These are phyloP conservation scores for Burhinus bistriatus DNA, from an alignment of 2,113 vertebrate genomes.

Conservation along the genomic window DNA sequence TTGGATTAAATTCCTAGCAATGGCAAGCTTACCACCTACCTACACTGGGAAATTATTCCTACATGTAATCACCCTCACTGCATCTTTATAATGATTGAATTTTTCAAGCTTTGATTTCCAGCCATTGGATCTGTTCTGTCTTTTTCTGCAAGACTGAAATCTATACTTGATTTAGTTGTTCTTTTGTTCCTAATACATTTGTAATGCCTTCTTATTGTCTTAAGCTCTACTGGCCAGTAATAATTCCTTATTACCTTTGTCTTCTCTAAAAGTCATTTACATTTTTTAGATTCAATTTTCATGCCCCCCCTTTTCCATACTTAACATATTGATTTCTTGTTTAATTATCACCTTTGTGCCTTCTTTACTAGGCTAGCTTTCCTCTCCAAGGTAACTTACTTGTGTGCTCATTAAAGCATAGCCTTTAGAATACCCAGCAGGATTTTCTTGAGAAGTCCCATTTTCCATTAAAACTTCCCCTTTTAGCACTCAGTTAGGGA, in stretches of 20 bases:
- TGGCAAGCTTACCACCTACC: slow-evolving; percentile 39
- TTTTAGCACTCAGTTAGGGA: slow-evolving; percentile 13
- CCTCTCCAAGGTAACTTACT: slow-evolving; percentile 47
- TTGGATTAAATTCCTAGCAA: slow-evolving; percentile 53
- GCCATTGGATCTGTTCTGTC: neutral
- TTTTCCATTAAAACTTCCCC: slow-evolving; percentile 34
- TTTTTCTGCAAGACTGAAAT: slow-evolving; percentile 5
- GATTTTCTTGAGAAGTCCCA: slow-evolving; percentile 27
- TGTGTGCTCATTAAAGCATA: slow-evolving; percentile 40
- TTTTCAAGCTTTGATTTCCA: slow-evolving; percentile 41
- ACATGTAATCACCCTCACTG: neutral
- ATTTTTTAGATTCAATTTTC: slow-evolving; percentile 30
- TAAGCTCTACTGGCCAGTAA: neutral
- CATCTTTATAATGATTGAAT: slow-evolving; percentile 21
- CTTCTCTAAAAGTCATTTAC: slow-evolving; percentile 1
- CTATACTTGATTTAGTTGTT: slow-evolving; percentile 13
- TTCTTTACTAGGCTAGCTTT: slow-evolving; percentile 18
- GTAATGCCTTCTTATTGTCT: slow-evolving; percentile 12
- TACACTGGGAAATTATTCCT: slow-evolving; percentile 35
- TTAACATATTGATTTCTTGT: slow-evolving; percentile 56
- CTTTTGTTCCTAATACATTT: slow-evolving; percentile 23
- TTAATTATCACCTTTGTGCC: slow-evolving; percentile 61
- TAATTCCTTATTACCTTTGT: slow-evolving; percentile 28
- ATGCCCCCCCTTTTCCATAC: slow-evolving; percentile 23
- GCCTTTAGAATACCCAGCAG: slow-evolving; percentile 45